Evolutionary conservation across 2,888 invertebrate species (phyloP).

Genomic region (Pseudoips prasinana): DNA sequence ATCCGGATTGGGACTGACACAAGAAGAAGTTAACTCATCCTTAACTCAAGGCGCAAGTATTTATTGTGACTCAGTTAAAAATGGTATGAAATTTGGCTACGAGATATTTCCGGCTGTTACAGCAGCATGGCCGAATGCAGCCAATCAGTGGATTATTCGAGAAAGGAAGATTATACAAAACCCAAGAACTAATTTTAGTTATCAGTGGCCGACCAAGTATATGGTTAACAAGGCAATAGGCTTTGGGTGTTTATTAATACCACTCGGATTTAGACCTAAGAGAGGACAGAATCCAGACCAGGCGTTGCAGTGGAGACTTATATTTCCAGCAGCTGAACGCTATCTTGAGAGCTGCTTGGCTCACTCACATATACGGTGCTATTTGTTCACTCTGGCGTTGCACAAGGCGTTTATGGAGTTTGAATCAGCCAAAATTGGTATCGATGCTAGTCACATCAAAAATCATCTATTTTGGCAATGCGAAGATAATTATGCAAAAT

Average conservation of each 20-base stretch:
- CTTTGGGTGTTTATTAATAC: conserved; percentile 86
- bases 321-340: conserved; percentile 89
- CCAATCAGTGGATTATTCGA: conserved; percentile 85
- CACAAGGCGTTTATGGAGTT: conserved; percentile 88
- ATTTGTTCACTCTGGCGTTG: conserved; percentile 85
- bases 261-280: conserved; percentile 86
- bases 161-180: conserved; percentile 80
- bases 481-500: conserved; percentile 86
- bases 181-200: conserved; percentile 79
- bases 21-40: conserved; percentile 76
- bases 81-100: conserved; percentile 70
- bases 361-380: conserved; percentile 87
- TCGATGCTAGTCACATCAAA: conserved; percentile 87
- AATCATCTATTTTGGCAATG: conserved; percentile 90
- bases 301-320: conserved; percentile 89
- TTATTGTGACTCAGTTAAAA: conserved; percentile 79
- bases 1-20: conserved; percentile 79
- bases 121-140: conserved; percentile 87
- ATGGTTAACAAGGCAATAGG: conserved; percentile 85
- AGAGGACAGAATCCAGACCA: conserved; percentile 82
- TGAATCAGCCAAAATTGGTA: conserved; percentile 82
- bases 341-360: conserved; percentile 87
- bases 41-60: conserved; percentile 85
- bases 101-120: conserved; percentile 88
- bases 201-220: conserved; percentile 86